Conservation (phyloP, 2,888 invertebrate genomes). For the Galerucella calmariensis region DNA sequence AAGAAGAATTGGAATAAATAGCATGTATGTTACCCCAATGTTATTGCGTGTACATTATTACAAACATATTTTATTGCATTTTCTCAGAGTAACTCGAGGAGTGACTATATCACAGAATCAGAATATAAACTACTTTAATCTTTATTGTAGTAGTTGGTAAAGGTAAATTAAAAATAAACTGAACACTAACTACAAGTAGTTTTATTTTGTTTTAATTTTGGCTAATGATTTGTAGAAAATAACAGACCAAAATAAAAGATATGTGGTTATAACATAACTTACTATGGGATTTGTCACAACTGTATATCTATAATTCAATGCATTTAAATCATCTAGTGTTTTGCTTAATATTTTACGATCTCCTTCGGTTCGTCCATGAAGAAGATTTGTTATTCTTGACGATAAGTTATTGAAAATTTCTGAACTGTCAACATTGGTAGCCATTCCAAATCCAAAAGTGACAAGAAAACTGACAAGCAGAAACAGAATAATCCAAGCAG, state of each 20-base stretch:
- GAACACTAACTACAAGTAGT: no score
- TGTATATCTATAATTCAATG: constrained; percentile 69
- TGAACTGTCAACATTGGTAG: constrained; percentile 48
- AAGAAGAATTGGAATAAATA: constrained; percentile 25
- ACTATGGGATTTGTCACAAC: constrained; percentile 58
- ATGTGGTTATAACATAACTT: constrained; percentile 41
- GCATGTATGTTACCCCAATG: no score
- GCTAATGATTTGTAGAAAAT: no score
- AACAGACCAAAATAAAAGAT: constrained; percentile 10
- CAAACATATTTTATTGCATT: no score
- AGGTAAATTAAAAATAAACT: no score
- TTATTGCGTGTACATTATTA: no score
- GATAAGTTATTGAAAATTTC: constrained; percentile 57
- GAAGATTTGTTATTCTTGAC: constrained; percentile 58
- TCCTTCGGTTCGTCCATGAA: constrained; percentile 59
- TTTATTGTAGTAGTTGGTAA: no score
- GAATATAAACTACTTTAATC: no score
- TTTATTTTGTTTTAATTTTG: no score
- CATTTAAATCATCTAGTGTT: constrained; percentile 73
- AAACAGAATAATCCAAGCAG: background rate
- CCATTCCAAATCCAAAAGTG: constrained; percentile 38
- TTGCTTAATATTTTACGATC: constrained; percentile 67
- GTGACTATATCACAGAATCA: no score
- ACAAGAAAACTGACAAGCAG: background rate
- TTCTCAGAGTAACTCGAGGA: no score